Conservation (phyloP, 2,888 invertebrate genomes). For the Sphinx pinastri region DNA sequence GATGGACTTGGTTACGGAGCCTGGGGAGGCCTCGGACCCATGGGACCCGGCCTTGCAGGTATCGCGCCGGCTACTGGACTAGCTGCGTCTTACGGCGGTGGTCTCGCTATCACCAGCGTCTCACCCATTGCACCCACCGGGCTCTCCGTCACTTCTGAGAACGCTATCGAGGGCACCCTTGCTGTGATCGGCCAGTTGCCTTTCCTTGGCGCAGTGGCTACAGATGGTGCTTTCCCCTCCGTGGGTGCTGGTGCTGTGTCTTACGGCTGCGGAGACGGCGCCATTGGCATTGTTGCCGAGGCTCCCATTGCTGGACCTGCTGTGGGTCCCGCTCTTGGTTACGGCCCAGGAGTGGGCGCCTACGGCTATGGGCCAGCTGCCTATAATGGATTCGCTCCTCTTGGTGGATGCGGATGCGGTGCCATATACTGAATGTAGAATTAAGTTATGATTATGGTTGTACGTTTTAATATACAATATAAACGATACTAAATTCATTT, state of each 20-base stretch:
- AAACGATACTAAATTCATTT: not conserved
- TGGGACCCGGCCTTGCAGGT: slow-evolving; percentile 12
- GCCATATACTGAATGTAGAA: slow-evolving; percentile 15
- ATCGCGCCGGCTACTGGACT: slow-evolving; percentile 17
- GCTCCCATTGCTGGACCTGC: slow-evolving; percentile 32
- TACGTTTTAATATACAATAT: not conserved
- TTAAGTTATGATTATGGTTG: not conserved
- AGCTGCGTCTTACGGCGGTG: slow-evolving; percentile 27
- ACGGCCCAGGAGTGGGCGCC: slow-evolving; percentile 26
- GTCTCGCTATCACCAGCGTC: slow-evolving; percentile 40
- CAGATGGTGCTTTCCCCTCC: slow-evolving; percentile 49
- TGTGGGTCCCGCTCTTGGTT: slow-evolving; percentile 25
- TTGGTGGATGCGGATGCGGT: slow-evolving; percentile 28
- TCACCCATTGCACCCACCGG: slow-evolving; percentile 52
- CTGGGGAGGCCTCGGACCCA: slow-evolving; percentile 24
- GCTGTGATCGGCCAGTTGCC: slow-evolving; percentile 51
- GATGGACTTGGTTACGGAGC: slow-evolving; percentile 26
- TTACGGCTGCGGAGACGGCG: slow-evolving; percentile 44
- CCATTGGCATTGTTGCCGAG: slow-evolving; percentile 33
- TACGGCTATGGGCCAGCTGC: slow-evolving; percentile 24
- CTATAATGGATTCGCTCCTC: slow-evolving; percentile 5
- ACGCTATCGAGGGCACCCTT: slow-evolving; percentile 50
- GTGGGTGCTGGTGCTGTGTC: slow-evolving; percentile 48
- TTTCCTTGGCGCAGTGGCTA: slow-evolving; percentile 52
- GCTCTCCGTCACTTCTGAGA: slow-evolving; percentile 50